phyloP scores from a whole-genome alignment of 2,797 vertebrate species.

The Bovichtus diacanthus region DNA sequence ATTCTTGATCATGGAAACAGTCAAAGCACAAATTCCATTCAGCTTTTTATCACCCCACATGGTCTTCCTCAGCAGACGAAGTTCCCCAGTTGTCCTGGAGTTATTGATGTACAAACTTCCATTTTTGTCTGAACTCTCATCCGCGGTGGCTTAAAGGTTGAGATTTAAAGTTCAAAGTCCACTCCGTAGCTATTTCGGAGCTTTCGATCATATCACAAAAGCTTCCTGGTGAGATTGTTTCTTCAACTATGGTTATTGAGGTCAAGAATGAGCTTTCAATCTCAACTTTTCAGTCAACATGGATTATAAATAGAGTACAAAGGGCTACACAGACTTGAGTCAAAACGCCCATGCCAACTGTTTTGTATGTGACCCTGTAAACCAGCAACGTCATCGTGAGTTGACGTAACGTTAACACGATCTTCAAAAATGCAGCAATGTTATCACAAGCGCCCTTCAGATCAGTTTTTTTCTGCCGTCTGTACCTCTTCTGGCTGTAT shows the following conservation, averaged over 20 bases:
- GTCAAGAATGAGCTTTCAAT: too few species aligned
- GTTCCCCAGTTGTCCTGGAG: too few species aligned
- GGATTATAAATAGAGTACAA: too few species aligned
- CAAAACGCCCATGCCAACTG: background rate
- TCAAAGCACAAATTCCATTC: too few species aligned
- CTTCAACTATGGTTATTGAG: too few species aligned
- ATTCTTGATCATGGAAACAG: too few species aligned
- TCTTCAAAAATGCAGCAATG: background rate
- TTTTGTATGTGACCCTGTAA: background rate
- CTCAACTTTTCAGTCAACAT: too few species aligned
- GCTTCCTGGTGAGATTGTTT: too few species aligned
- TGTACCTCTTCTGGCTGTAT: background rate
- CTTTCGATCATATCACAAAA: background rate
- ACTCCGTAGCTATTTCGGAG: background rate
- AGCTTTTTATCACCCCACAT: too few species aligned
- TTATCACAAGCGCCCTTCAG: background rate
- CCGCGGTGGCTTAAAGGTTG: background rate
- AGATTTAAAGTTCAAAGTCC: background rate
- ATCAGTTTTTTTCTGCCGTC: background rate
- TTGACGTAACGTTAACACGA: too few species aligned
- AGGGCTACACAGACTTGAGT: background rate
- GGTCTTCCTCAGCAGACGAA: too few species aligned
- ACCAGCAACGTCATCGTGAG: rapidly evolving
- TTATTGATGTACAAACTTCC: too few species aligned
- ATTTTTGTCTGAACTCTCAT: background rate